Evolutionary conservation across 2,113 vertebrate genomes (phyloP), one percentile per base, ranked within the genome.

Genomic region (Lasiurus cinereus): DNA sequence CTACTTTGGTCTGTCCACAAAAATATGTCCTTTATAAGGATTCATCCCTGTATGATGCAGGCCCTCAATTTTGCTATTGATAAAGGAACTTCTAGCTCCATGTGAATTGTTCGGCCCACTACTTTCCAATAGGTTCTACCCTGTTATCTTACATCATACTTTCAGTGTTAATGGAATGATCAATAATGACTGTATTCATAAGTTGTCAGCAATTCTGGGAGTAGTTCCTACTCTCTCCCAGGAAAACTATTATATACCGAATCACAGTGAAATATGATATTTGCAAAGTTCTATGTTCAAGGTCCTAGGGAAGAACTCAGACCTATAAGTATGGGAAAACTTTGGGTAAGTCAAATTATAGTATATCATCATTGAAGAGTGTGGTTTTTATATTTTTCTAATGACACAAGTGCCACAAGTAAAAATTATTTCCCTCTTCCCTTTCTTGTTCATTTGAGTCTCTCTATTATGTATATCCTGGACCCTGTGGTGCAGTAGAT

Each of bases 11-110:
- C 29, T 69, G 14, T 16, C 7, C 29, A 27, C 15, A 76, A 67
- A 62, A 39, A 2, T 76, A 4, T 16, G 1, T 54, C 6, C 27
- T 69, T 64, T 78, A 29, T 36, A 36, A 74, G 22, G 46, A 29
- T 27, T 54, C 36, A 21, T 15, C 8, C 13, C 22, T 69, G 2
- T 39, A 8, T n/a, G 6, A 72, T 16, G 66, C 27, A 24, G 12
- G 8, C 22, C 0, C 24, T 16, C 3, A 10, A 0, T 59, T 36
- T 50, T 36, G 22, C 39, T 36, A 15, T 16, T 43, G 27, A 54
- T 24, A 64, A 33, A 1, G 3, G 64, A 73, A 39, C 14, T 73
- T 82, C 24, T 43, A 83, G 46, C 39, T 78, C 27, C 8, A 0
- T 15, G 22, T 16, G 3, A 69, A 46, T 43, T 0, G 4, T 27